Evolutionary conservation across 2,113 vertebrate species (phyloP).

Genomic region (Acanthisitta chloris): DNA sequence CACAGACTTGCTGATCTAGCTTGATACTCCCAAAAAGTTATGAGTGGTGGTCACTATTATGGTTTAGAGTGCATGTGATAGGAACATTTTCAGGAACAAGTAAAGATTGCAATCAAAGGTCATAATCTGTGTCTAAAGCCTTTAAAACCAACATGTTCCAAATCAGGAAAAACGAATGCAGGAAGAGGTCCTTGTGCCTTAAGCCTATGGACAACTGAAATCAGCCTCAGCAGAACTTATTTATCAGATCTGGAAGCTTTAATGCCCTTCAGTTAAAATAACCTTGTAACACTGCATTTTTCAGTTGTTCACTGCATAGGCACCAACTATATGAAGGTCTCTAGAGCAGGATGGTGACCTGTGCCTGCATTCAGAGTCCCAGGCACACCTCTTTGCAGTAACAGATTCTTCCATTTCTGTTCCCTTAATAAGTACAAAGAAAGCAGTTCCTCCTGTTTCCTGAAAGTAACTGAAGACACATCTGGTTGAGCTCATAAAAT

Average conservation of each 20-base stretch:
- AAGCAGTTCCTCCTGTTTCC: neutral
- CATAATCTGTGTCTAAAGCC: neutral
- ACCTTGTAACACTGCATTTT: neutral
- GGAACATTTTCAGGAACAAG: neutral
- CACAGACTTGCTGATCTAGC: neutral
- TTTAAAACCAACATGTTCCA: neutral
- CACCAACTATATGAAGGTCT: neutral
- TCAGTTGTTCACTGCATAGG: neutral
- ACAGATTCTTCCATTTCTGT: neutral
- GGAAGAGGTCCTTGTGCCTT: neutral
- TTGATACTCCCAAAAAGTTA: neutral
- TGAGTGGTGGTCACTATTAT: neutral
- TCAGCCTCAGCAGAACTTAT: neutral
- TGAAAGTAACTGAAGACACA: neutral
- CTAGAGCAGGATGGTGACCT: neutral
- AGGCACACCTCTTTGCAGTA: neutral
- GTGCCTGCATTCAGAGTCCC: neutral
- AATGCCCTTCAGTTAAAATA: constrained; percentile 19
- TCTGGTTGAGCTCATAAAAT: neutral
- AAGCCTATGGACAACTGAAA: neutral
- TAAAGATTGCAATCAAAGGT: neutral
- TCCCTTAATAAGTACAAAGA: neutral
- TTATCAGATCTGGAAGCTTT: constrained; percentile 31
- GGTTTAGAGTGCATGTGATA: neutral
- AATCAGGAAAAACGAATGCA: neutral